Percentiles rank a stretch among this genome's conserved stretches.
These are phyloP conservation scores for Triops longicaudatus DNA, from an alignment of 1,140 invertebrate genomes.

Conservation along the genomic window DNA sequence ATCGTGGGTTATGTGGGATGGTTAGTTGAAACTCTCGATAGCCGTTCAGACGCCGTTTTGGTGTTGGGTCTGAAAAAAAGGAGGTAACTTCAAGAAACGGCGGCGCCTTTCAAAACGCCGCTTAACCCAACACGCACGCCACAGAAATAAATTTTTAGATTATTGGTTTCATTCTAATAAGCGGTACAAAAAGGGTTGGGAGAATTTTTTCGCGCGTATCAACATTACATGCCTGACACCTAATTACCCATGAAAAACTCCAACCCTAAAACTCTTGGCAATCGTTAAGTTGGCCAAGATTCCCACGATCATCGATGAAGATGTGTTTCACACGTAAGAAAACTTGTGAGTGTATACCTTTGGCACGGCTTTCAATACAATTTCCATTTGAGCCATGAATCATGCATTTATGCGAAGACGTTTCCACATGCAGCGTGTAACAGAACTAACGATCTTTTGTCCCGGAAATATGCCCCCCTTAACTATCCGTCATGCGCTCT, in stretches of 20 bases:
- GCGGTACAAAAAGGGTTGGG: background rate
- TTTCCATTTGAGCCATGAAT: background rate
- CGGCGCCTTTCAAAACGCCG: background rate
- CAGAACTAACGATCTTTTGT: background rate
- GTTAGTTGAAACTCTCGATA: background rate
- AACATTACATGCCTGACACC: background rate
- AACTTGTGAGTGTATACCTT: too few relatives aligned
- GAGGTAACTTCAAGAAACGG: background rate
- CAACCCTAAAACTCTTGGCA: background rate
- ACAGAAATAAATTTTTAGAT: background rate
- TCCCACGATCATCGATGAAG: background rate
- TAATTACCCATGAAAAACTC: conserved; percentile 4
- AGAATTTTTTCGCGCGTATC: background rate
- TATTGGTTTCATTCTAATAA: conserved; percentile 4
- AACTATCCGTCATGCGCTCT: background rate
- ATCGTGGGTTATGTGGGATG: background rate
- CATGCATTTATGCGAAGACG: background rate
- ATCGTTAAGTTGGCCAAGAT: background rate
- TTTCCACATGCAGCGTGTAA: background rate
- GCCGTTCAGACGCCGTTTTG: background rate
- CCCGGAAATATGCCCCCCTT: background rate
- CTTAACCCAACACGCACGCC: conserved; percentile 8
- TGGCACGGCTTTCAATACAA: background rate
- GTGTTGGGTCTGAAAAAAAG: background rate
- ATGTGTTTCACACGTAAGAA: background rate